Base-by-base conservation (phyloP, 2,797 vertebrate species). In the Fundulus diaphanus region DNA sequence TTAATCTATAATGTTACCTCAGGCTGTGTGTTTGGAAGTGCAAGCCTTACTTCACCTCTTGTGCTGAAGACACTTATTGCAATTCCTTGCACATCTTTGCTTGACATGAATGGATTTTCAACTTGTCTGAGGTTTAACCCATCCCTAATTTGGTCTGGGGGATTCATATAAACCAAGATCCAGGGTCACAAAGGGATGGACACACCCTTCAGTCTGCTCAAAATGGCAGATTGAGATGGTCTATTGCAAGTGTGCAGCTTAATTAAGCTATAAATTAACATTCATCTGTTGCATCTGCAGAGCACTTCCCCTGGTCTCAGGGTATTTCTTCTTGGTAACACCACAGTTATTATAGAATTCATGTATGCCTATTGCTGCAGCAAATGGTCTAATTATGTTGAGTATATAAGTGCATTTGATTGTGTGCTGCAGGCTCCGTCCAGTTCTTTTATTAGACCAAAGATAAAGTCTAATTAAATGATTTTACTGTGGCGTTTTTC, bases 1-100 rank as follows among this genome's bases (percentile, higher is more conserved):
- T 94, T 90, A 92, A 93, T 93, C 90, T 92, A 88, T 94, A 93
- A 93, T 93, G 90, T 93, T 93, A 91, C 93, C 88, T 86, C 83
- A 59, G 92, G 92, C 90, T 92, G 85, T 93, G 90, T 93, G 83
- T 93, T 92, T 93, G 90, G 87, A 85, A 82, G 73, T 74, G 81
- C 77, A 85, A 79, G 76, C 81, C 84, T 83, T 88, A 82, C 86
- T 91, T 92, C 90, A 92, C 91, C 90, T 90, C 88, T 77, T 68
- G 81, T 78, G 74, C 89, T 79, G 81, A 84, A 91, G 82, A 81
- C 78, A 74, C 78, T 70, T 85, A 90, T 93, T 92, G 68, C 82
- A 87, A 94, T 92, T 93, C 92, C 70, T 66, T n/a, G 73, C 93
- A 92, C 92, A 91, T 88, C 85, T 83, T 74, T 85, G 79, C 82